A percentile compares a stretch with the other conserved stretches of the same genome.
Evolutionary conservation across 2,888 invertebrate genomes (phyloP).

Genomic region (Atethmia centrago): DNA sequence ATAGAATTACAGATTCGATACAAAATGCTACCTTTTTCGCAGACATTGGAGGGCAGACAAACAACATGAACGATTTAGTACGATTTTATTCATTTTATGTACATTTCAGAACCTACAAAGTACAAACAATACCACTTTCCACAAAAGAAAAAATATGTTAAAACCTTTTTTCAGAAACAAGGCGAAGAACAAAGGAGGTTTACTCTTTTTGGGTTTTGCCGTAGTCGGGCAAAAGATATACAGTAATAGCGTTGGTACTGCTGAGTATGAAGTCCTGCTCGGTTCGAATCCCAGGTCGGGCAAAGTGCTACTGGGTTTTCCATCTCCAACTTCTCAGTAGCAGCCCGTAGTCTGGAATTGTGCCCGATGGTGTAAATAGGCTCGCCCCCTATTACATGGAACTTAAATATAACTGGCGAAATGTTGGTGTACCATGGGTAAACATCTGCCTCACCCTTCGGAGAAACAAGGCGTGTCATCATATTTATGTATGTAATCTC

Average conservation of each 20-base stretch:
- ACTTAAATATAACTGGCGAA: too few relatives aligned
- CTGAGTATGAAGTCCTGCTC: too few relatives aligned
- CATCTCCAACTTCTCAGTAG: too few relatives aligned
- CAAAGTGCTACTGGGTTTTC: too few relatives aligned
- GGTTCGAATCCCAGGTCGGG: too few relatives aligned
- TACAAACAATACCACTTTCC: not conserved
- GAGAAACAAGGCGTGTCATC: too few relatives aligned
- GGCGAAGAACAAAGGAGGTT: not conserved
- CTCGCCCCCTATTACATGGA: too few relatives aligned
- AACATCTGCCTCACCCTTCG: too few relatives aligned
- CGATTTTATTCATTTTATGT: not conserved
- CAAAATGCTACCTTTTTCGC: not conserved
- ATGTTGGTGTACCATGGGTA: too few relatives aligned
- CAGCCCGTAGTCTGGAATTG: too few relatives aligned
- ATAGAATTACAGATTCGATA: not conserved
- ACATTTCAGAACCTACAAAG: not conserved
- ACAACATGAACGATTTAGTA: conserved; percentile 5
- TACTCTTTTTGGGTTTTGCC: not conserved
- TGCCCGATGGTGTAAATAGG: too few relatives aligned
- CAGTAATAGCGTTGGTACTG: not conserved
- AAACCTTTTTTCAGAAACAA: not conserved
- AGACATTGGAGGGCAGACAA: conserved; percentile 7
- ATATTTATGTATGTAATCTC: too few relatives aligned
- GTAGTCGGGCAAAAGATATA: not conserved
- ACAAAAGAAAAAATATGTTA: not conserved